A percentile compares a stretch with the other conserved stretches of the same genome.
Evolutionary conservation across 2,797 vertebrate species (phyloP).

Genomic region (Chaetophractus vellerosus): DNA sequence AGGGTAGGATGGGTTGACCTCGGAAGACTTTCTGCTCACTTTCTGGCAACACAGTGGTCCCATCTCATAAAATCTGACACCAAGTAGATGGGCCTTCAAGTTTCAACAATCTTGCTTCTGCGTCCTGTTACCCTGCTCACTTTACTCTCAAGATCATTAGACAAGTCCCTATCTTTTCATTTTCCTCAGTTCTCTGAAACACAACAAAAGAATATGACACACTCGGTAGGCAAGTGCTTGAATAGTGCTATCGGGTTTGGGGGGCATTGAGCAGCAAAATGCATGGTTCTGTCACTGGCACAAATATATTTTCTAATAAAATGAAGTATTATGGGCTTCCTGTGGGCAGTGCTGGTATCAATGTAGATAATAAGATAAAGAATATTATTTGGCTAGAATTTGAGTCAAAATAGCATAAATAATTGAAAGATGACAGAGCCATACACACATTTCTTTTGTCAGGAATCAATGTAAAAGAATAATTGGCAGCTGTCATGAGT

Average conservation of each 20-base stretch:
- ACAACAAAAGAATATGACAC: neutral
- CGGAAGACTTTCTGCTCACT: neutral
- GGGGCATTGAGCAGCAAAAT: constrained; percentile 14
- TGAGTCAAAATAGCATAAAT: constrained; percentile 39
- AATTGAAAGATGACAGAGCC: constrained; percentile 21
- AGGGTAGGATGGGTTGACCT: neutral
- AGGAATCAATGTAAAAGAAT: constrained; percentile 23
- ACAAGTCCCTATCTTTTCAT: neutral
- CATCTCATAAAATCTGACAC: neutral
- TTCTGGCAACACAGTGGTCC: neutral
- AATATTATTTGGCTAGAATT: constrained; percentile 43
- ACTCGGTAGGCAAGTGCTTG: neutral
- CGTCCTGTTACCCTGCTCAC: neutral
- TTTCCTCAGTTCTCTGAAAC: constrained; percentile 9
- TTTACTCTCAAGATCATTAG: neutral
- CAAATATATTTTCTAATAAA: constrained; percentile 63
- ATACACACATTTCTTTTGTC: neutral
- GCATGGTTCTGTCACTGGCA: neutral
- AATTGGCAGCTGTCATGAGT: constrained; percentile 27
- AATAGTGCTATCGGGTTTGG: neutral
- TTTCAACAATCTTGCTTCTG: neutral
- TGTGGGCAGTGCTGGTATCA: neutral
- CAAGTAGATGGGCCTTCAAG: neutral
- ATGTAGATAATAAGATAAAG: neutral
- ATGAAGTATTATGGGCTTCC: constrained; percentile 16